Evolutionary conservation across 2,113 vertebrate genomes (phyloP), one percentile per base, ranked within the genome.

Genomic region (Theropithecus gelada): DNA sequence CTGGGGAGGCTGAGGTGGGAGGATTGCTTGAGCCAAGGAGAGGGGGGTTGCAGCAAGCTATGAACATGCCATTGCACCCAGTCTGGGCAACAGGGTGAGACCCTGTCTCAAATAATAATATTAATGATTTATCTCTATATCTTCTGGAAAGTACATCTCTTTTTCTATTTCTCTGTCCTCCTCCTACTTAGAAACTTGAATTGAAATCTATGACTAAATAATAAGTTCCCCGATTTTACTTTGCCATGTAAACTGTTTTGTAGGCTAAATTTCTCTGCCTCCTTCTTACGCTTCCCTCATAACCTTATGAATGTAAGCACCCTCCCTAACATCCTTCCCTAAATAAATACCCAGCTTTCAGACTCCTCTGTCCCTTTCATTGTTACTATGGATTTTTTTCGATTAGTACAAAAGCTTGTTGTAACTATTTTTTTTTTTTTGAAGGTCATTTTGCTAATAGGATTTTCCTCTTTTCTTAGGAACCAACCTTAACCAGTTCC

Each of bases 391-490:
- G 88, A 80, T 81, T 88, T 52, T 55, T 40, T 10, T 5, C 0
- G 0, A 75, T 92, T 57, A 92, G 40, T n/a, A 93, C 12, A 43
- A 84, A 88, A 86, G 25, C 45, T 50, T 38, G 6, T 9, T 35
- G 76, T 81, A 93, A 88, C 1, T 27, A 25, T 61, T 55, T 43
- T 14, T 64, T 83, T 45, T 48, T 50, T 50, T 50, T 50, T 50
- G 48, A 95, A 95, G 88, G 52, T 83, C 84, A 78, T 40, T 95
- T 75, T 72, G 64, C 75, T 94, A 93, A 96, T 8, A 94, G 90
- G 30, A 92, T 85, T 88, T 90, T 52, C 23, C 32, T 50, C 64
- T 96, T 83, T 22, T 57, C 84, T 88, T 48, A 70, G 81, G 96
- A 78, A 59, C 93, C 35, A 40, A n/a, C 38, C 72, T 81, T 81